These are phyloP conservation scores for Furcula furcula DNA, from an alignment of 2,888 invertebrate genomes.

Conservation along the genomic window DNA sequence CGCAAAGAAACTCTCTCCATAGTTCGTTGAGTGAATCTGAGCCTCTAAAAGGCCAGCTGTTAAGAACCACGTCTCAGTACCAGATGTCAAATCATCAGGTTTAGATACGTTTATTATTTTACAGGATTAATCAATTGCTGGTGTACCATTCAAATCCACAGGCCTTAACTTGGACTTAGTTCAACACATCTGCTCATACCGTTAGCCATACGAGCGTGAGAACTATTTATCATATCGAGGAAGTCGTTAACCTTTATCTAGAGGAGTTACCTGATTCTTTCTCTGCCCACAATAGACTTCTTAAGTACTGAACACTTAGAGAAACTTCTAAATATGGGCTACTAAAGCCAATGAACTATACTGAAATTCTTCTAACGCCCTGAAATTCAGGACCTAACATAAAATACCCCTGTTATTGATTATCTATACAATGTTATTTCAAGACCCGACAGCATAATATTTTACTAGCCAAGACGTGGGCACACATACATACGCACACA, in stretches of 20 bases:
- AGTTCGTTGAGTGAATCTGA: too few species aligned
- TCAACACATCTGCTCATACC: too few species aligned
- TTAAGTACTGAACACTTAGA: too few species aligned
- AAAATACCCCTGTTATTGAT: slow-evolving; percentile 76
- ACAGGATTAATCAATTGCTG: too few species aligned
- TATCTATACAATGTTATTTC: slow-evolving; percentile 82
- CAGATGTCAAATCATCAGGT: too few species aligned
- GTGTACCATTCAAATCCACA: too few species aligned
- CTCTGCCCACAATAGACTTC: not conserved
- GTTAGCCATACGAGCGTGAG: too few species aligned
- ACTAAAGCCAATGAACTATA: slow-evolving; percentile 5
- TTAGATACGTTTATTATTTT: too few species aligned
- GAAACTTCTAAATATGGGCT: not conserved
- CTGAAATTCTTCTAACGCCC: slow-evolving; percentile 24
- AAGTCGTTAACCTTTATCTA: not conserved
- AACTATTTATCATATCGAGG: not conserved
- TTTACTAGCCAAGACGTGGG: slow-evolving; percentile 74
- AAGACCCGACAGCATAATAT: slow-evolving; percentile 80
- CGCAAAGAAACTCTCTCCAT: too few species aligned
- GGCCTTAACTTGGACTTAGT: too few species aligned
- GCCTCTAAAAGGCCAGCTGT: too few species aligned
- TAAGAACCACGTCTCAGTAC: too few species aligned
- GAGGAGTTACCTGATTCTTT: not conserved
- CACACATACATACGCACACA: slow-evolving; percentile 42
- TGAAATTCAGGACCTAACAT: slow-evolving; percentile 54